Conservation (phyloP, 2,888 invertebrate genomes). For the Melanostoma mellinum region DNA sequence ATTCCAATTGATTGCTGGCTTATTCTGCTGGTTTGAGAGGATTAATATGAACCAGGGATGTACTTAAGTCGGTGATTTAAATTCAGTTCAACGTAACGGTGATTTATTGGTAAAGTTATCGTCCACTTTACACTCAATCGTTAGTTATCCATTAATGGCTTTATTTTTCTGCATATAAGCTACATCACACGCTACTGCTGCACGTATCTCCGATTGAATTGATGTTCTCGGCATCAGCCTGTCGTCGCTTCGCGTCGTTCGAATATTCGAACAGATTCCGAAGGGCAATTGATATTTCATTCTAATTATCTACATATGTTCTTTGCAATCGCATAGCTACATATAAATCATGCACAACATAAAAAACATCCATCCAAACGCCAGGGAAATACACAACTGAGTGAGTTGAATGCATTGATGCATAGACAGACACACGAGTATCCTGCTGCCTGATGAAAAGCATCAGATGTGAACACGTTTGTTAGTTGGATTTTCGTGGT, state of each 20-base stretch:
- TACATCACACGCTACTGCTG: not conserved
- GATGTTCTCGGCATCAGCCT: slow-evolving; percentile 26
- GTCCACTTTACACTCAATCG: slow-evolving; percentile 14
- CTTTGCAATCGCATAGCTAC: slow-evolving; percentile 31
- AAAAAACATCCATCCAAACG: slow-evolving; percentile 17
- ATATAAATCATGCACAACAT: not conserved
- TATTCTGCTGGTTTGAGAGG: not conserved
- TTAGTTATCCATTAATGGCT: slow-evolving; percentile 15
- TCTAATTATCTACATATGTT: slow-evolving; percentile 51
- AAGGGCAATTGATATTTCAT: slow-evolving; percentile 51
- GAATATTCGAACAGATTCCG: not conserved
- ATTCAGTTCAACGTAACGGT: slow-evolving; percentile 10
- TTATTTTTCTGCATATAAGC: not conserved
- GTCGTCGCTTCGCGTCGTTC: not conserved
- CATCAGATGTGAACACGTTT: slow-evolving; percentile 44
- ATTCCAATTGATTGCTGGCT: not conserved
- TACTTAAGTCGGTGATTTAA: slow-evolving; percentile 6
- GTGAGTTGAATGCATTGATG: slow-evolving; percentile 50
- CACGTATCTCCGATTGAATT: slow-evolving; percentile 32
- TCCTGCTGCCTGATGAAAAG: slow-evolving; percentile 40
- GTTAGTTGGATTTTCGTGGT: slow-evolving; percentile 62
- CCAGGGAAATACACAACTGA: not conserved
- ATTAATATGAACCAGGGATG: not conserved
- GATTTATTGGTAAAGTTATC: slow-evolving; percentile 20
- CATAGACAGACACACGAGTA: slow-evolving; percentile 21